Evolutionary conservation across 2,113 vertebrate genomes (phyloP).

Genomic region (Sturnus vulgaris): DNA sequence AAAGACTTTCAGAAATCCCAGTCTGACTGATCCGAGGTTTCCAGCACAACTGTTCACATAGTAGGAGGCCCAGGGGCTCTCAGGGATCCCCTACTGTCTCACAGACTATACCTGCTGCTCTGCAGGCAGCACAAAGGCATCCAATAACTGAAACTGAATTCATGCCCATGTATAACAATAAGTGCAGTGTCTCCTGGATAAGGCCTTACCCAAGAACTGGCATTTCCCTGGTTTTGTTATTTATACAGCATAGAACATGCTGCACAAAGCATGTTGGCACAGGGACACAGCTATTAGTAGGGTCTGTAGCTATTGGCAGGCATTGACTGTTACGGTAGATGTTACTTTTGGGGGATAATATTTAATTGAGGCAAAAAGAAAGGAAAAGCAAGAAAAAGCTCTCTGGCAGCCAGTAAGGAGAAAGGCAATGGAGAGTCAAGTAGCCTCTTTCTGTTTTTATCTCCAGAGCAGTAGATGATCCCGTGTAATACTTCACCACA

Average conservation of each 20-base stretch:
- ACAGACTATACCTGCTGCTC: background rate
- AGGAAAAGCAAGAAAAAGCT: background rate
- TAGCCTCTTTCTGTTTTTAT: background rate
- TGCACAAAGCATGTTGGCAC: background rate
- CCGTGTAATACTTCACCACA: background rate
- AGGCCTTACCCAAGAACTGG: background rate
- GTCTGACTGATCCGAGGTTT: background rate
- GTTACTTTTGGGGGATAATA: background rate
- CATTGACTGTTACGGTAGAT: background rate
- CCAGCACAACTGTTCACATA: background rate
- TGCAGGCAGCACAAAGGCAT: background rate
- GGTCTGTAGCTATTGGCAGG: background rate
- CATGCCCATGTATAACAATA: rapidly evolving
- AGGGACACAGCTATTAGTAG: background rate
- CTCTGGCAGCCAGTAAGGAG: background rate
- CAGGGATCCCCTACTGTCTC: rapidly evolving
- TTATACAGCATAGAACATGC: background rate
- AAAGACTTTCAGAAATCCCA: background rate
- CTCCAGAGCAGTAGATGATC: background rate
- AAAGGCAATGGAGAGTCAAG: background rate
- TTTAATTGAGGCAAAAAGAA: background rate
- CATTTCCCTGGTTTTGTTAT: background rate
- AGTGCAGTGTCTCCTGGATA: background rate
- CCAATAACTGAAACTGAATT: background rate
- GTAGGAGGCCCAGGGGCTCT: background rate